These are phyloP conservation scores for Odontophorus gujanensis DNA, from an alignment of 2,113 vertebrate genomes.

Conservation along the genomic window DNA sequence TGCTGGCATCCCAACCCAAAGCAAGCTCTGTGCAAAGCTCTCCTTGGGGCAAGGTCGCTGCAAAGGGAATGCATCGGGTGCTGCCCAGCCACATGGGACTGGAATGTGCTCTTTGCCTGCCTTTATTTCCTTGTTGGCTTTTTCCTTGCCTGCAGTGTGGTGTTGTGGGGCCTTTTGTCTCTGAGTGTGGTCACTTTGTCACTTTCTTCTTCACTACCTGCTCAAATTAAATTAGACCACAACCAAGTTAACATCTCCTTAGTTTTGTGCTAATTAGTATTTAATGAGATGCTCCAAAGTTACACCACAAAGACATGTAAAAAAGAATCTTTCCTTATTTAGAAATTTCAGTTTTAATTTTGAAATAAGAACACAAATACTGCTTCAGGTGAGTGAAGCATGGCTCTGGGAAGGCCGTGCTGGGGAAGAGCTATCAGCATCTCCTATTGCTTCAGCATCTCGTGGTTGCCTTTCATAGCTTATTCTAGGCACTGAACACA, in stretches of 20 bases:
- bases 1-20: fast-evolving
- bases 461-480: fast-evolving
- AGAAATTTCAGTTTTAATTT: fast-evolving
- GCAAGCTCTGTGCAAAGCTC: not conserved
- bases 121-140: not conserved
- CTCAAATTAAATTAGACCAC: not conserved
- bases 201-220: not conserved
- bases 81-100: too few relatives aligned
- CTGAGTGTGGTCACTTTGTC: fast-evolving
- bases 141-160: not conserved
- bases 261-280: not conserved
- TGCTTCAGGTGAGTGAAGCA: fast-evolving
- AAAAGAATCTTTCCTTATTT: not conserved
- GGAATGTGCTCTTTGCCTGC: fast-evolving
- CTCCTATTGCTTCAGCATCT: not conserved
- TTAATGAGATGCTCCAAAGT: not conserved
- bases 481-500: fast-evolving
- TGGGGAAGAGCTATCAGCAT: not conserved
- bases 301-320: not conserved
- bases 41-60: fast-evolving
- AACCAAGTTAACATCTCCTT: not conserved
- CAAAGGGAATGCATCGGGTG: too few relatives aligned
- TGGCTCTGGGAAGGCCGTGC: not conserved
- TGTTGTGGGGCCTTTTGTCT: not conserved
- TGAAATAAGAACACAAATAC: not conserved